A percentile compares a stretch with the other conserved stretches of the same genome.
Evolutionary conservation across 2,888 invertebrate genomes (phyloP).

Genomic region (Margaritifera margaritifera): DNA sequence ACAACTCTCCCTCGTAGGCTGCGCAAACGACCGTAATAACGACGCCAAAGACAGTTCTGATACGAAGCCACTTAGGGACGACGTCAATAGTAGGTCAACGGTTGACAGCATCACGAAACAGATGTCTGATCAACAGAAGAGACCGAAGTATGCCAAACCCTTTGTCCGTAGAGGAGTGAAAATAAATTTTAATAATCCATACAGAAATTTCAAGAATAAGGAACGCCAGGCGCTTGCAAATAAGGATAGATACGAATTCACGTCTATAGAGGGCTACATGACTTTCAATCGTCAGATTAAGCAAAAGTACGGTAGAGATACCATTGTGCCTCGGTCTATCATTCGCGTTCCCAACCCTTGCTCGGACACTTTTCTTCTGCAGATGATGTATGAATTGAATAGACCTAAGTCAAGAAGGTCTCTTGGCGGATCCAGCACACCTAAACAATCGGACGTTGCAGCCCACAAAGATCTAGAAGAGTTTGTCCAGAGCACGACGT

Average conservation of each 20-base stretch:
- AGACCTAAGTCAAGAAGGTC: slow-evolving; percentile 30
- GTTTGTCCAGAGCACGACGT: slow-evolving; percentile 40
- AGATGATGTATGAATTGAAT: slow-evolving; percentile 58
- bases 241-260: slow-evolving; percentile 38
- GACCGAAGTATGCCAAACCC: too few species aligned
- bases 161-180: slow-evolving; percentile 4
- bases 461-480: slow-evolving; percentile 49
- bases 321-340: slow-evolving; percentile 36
- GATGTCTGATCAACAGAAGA: too few species aligned
- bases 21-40: too few species aligned
- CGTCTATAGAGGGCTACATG: slow-evolving; percentile 45
- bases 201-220: slow-evolving; percentile 44
- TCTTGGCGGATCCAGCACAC: slow-evolving; percentile 13
- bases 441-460: slow-evolving; percentile 49
- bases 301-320: slow-evolving; percentile 31
- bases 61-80: too few species aligned
- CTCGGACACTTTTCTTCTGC: slow-evolving; percentile 55
- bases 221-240: slow-evolving; percentile 39
- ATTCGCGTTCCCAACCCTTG: slow-evolving; percentile 53
- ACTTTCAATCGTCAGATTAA: slow-evolving; percentile 39
- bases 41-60: too few species aligned
- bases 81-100: too few species aligned
- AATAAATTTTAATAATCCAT: slow-evolving; percentile 53
- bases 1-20: too few species aligned
- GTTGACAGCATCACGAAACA: too few species aligned